These are phyloP conservation scores for Hydrozoanthus tunicans DNA, from an alignment of 64 coral and sea anemone species.

Conservation along the genomic window DNA sequence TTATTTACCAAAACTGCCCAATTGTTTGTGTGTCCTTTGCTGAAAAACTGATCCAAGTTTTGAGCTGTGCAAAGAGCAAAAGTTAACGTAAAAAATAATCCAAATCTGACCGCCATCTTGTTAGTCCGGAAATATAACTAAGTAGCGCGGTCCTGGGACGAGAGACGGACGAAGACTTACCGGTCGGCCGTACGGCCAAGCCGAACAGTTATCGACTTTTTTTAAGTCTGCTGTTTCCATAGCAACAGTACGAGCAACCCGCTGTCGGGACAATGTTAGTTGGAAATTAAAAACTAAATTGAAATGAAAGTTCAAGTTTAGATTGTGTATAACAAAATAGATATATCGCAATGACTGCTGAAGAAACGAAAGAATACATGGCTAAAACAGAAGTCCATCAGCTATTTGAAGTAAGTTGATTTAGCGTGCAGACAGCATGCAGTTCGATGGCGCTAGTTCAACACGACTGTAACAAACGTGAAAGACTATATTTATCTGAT, in stretches of 20 bases:
- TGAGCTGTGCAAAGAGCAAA: not conserved
- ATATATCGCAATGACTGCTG: conserved; percentile 64
- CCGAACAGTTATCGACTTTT: conserved; percentile 24
- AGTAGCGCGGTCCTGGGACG: conserved; percentile 26
- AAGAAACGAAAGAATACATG: conserved; percentile 93
- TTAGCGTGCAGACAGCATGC: no score
- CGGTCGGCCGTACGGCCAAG: conserved; percentile 2
- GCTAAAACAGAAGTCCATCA: conserved; percentile 95
- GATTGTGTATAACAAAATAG: conserved; percentile 5
- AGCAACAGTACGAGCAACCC: conserved; percentile 48
- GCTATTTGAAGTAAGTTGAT: conserved; percentile 76
- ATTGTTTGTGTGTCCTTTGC: conserved; percentile 93
- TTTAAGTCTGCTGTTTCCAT: conserved; percentile 42
- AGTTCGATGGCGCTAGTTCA: no score
- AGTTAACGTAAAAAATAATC: not conserved
- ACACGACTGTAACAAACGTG: no score
- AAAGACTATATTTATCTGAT: not conserved
- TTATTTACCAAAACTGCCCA: conserved; percentile 92
- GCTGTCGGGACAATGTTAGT: not conserved
- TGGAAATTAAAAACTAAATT: no score
- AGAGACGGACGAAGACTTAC: not conserved
- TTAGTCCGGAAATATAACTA: not conserved
- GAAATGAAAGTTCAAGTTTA: not conserved
- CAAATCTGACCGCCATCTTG: conserved; percentile 78
- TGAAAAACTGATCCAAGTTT: conserved; percentile 65